Conservation (phyloP, 2,888 invertebrate genomes). For the Diarsia dahlii region DNA sequence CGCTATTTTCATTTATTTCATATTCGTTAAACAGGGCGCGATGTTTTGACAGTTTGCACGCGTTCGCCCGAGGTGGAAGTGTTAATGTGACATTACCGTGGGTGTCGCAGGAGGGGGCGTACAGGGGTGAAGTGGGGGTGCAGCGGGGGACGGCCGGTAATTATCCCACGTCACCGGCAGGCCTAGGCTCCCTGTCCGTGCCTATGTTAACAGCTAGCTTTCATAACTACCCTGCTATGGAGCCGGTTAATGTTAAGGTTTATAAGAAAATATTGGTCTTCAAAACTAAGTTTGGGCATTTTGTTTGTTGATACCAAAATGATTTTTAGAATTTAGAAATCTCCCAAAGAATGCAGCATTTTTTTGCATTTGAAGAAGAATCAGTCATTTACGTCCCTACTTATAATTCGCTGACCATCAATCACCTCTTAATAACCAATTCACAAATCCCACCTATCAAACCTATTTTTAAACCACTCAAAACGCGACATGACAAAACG, state of each 20-base stretch:
- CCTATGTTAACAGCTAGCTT: constrained; percentile 78
- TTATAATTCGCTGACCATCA: neutral
- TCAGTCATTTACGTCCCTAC: no score
- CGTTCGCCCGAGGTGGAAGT: constrained; percentile 80
- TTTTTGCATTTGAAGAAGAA: neutral
- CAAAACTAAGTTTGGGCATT: neutral
- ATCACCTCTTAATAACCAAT: neutral
- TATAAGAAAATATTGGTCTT: constrained; percentile 28
- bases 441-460: constrained; percentile 14
- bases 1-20: constrained; percentile 79
- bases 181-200: constrained; percentile 85
- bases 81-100: constrained; percentile 89
- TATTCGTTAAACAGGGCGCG: constrained; percentile 82
- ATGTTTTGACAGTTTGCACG: constrained; percentile 88
- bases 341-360: neutral
- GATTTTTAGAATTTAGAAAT: neutral
- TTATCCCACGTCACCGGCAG: constrained; percentile 89
- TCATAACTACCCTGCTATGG: constrained; percentile 72
- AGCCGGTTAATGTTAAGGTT: constrained; percentile 42
- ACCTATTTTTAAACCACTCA: constrained; percentile 12
- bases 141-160: constrained; percentile 81
- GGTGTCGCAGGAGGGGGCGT: constrained; percentile 55
- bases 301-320: neutral
- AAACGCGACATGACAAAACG: constrained; percentile 41
- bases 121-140: constrained; percentile 56